Evolutionary conservation across 2,888 invertebrate genomes (phyloP), one percentile per base, ranked within the genome.

Genomic region (Caenorhabditis sinica): DNA sequence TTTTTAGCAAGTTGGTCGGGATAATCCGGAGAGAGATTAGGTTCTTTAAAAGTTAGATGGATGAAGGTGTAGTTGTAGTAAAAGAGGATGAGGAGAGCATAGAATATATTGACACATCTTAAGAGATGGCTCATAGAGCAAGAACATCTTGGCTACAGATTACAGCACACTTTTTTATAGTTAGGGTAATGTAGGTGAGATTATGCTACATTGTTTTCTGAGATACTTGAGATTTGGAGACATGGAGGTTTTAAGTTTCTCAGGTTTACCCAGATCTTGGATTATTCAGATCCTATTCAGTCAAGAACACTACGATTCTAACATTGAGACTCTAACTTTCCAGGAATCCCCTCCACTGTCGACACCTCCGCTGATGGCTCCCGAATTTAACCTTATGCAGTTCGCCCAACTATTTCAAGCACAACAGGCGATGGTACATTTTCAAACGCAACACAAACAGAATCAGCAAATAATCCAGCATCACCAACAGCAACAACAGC

Each of bases 331-430:
- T n/a, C n/a, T 17, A n/a, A 56, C 33, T n/a, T 51, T 80, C 30
- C 66, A 80, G 80, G 80, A 80, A 53, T 79, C 83, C 30, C 84
- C 84, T 20, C 76, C 83, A 2, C 28, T 84, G 5, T 28, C 71
- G 15, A 80, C 84, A 30, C 66, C 80, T 23, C 71, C 80, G 0
- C n/a, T 84, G 4, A 80, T 84, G 72, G 71, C 60, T 51, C 65
- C 84, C 3, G 84, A 84, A 25, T 51, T 84, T 6, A 75, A 80
- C 20, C 76, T 85, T 9, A 58, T 85, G 6, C 80, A 85, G 36
- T 77, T 85, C 80, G 81, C 81, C 53, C 85, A 85, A 49, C 36
- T 85, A 20, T 79, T 85, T 28, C 85, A 85, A 68, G 82, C 82
- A 15, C 85, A 85, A 43, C 82, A 85, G 25, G 82, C 82, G 2